Evolutionary conservation across 1,140 invertebrate species (phyloP).

Genomic region (Armadillidium nasatum): DNA sequence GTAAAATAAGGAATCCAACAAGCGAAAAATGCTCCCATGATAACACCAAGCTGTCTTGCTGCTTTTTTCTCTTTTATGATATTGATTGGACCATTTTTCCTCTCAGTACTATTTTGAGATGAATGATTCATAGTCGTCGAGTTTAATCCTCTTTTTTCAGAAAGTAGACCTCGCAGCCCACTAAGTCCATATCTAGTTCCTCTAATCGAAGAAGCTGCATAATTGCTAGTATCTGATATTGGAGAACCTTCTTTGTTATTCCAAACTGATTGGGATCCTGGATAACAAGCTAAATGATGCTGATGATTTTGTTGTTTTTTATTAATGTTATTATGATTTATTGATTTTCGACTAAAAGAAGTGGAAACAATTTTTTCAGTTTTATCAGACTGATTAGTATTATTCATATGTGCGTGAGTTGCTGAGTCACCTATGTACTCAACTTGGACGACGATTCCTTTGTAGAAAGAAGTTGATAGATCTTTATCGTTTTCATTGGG

Average conservation of each 20-base stretch:
- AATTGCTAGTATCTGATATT: background rate
- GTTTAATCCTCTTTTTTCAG: background rate
- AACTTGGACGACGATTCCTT: slow-evolving; percentile 46
- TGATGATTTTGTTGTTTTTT: slow-evolving; percentile 23
- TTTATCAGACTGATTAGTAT: background rate
- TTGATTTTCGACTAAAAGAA: background rate
- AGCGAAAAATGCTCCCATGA: slow-evolving; percentile 61
- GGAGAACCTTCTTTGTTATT: slow-evolving; percentile 3
- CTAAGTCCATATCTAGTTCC: background rate
- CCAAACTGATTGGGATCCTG: slow-evolving; percentile 19
- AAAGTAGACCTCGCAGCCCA: background rate
- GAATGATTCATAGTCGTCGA: background rate
- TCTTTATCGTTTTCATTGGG: background rate
- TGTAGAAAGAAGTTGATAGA: slow-evolving; percentile 37
- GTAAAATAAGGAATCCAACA: slow-evolving; percentile 65
- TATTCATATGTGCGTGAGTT: background rate
- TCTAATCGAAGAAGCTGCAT: slow-evolving; percentile 14
- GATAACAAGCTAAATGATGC: slow-evolving; percentile 34
- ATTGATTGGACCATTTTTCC: slow-evolving; percentile 44
- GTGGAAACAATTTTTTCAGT: background rate
- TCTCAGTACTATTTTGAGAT: slow-evolving; percentile 5
- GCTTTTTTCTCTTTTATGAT: slow-evolving; percentile 60
- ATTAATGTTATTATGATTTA: too few relatives aligned
- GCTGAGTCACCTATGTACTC: slow-evolving; percentile 41
- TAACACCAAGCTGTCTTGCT: slow-evolving; percentile 61